These are phyloP conservation scores for Brevimyrus niger DNA, from an alignment of 2,113 vertebrate genomes.

Conservation along the genomic window DNA sequence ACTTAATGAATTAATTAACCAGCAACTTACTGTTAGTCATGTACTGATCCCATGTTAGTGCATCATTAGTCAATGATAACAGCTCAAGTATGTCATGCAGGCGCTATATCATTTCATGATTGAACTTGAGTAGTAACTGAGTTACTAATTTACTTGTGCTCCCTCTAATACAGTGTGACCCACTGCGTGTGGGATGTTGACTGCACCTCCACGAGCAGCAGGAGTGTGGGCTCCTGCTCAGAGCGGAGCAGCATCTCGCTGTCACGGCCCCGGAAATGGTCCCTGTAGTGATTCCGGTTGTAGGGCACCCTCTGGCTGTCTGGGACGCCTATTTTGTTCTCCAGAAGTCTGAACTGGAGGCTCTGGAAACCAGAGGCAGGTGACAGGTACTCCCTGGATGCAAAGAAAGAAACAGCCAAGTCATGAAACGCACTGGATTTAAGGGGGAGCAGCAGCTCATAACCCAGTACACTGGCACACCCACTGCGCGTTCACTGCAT, in stretches of 20 bases:
- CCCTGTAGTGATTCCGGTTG: conserved; percentile 82
- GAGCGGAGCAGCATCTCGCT: conserved; percentile 70
- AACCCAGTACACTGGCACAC: not conserved
- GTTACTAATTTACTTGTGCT: not conserved
- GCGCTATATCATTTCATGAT: not conserved
- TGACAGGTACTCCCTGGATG: conserved; percentile 72
- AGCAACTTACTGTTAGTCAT: not conserved
- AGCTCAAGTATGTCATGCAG: not conserved
- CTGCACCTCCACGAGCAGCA: conserved; percentile 83
- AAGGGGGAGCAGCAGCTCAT: not conserved
- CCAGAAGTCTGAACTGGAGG: conserved; percentile 85
- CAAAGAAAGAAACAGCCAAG: not conserved
- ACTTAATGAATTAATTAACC: not conserved
- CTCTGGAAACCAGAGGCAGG: conserved; percentile 94
- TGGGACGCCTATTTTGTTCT: conserved; percentile 89
- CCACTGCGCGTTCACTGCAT: not conserved
- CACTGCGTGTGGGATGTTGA: not conserved
- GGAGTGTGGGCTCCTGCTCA: conserved; percentile 73
- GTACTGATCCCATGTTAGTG: not conserved
- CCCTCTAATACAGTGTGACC: not conserved
- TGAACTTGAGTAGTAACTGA: not conserved
- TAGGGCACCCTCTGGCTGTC: conserved; percentile 85
- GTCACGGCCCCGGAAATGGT: conserved; percentile 79
- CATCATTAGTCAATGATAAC: not conserved
- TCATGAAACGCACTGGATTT: not conserved